These are phyloP conservation scores for Apodemia hepburni DNA, from an alignment of 2,888 invertebrate species.

Conservation along the genomic window DNA sequence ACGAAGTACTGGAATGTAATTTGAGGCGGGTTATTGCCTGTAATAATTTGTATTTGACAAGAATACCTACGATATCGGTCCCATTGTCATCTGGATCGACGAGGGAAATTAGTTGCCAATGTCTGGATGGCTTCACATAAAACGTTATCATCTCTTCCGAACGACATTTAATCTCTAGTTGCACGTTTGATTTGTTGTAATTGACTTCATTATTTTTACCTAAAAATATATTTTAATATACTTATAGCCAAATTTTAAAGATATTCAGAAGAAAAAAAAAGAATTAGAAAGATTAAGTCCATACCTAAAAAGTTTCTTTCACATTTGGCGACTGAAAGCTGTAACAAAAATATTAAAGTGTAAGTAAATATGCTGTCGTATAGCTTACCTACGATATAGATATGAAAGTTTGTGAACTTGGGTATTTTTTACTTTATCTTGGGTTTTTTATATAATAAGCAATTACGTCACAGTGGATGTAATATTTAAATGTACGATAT, in stretches of 20 bases:
- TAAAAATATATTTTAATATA: too few relatives aligned
- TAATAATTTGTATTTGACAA: neutral
- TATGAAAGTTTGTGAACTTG: too few relatives aligned
- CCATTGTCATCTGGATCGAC: constrained; percentile 29
- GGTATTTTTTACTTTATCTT: too few relatives aligned
- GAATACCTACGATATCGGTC: constrained; percentile 28
- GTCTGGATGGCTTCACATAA: constrained; percentile 26
- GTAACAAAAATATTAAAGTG: constrained; percentile 9
- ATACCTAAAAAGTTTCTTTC: constrained; percentile 37
- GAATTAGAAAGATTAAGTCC: too few relatives aligned
- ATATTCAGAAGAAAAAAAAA: neutral
- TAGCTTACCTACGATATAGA: too few relatives aligned
- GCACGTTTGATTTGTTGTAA: neutral
- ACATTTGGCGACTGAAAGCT: constrained; percentile 11
- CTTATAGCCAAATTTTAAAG: too few relatives aligned
- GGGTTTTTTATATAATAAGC: too few relatives aligned
- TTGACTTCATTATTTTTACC: neutral
- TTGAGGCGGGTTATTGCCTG: too few relatives aligned
- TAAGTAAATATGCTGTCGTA: constrained; percentile 10
- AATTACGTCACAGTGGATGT: constrained; percentile 17
- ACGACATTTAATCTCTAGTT: constrained; percentile 33
- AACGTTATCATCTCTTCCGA: constrained; percentile 28
- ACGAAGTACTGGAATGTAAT: too few relatives aligned
- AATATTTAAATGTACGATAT: constrained; percentile 19
- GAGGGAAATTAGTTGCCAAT: constrained; percentile 31